Evolutionary conservation across 2,113 vertebrate genomes (phyloP).

Genomic region (Pristiophorus japonicus): DNA sequence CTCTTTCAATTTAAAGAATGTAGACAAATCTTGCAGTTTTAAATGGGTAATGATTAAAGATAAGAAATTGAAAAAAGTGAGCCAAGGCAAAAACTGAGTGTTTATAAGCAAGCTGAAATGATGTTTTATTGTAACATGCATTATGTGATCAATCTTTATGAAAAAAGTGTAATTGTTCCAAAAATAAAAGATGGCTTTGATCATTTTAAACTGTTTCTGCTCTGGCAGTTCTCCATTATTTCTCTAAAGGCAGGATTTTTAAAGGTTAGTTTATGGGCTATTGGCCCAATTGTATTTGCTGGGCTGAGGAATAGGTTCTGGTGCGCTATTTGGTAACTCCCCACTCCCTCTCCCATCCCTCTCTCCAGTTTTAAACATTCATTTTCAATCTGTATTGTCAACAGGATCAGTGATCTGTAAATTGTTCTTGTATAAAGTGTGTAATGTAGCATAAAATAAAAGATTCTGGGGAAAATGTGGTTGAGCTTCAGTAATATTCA

Average conservation of each 20-base stretch:
- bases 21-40: not conserved
- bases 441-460: not conserved
- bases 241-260: not conserved
- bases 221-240: not conserved
- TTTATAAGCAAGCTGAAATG: constrained; percentile 5
- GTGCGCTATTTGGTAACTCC: not conserved
- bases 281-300: not conserved
- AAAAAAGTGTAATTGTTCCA: not conserved
- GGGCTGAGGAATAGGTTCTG: not conserved
- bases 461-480: not conserved
- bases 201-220: constrained; percentile 14
- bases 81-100: not conserved
- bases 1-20: not conserved
- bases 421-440: not conserved
- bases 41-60: not conserved
- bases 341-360: not conserved
- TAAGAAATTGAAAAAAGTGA: not conserved
- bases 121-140: not conserved
- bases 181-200: not conserved
- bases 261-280: not conserved
- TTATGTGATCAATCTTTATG: not conserved
- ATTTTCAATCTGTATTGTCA: constrained; percentile 18
- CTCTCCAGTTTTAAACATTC: constrained; percentile 1
- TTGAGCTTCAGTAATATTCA: not conserved
- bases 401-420: not conserved